Base-by-base conservation (phyloP, 2,113 vertebrate genomes). In the Perca fluviatilis region DNA sequence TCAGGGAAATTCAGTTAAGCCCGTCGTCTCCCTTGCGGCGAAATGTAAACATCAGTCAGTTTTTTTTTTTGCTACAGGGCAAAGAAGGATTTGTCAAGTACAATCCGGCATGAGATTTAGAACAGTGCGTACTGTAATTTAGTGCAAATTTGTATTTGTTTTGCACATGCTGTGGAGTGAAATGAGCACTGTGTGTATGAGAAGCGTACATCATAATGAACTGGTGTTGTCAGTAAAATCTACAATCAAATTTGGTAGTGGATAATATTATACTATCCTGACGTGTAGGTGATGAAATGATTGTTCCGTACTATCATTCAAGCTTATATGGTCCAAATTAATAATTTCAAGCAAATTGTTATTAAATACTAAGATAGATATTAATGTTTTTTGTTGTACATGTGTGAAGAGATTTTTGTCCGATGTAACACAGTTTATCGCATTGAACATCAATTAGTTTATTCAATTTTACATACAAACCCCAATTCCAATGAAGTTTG, bases 11-110 rank as follows among this genome's bases (percentile, higher is more conserved):
- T 70, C 51, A 54, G 40, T 61, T 88, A 66, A 88, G 60, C 77
- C 46, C 33, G 67, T 81, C 6, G 13, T 63, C 62, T 82, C 54
- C 65, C 33, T 30, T 10, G 18, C 36, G 50, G 67, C 46, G 9
- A 62, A 91, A 61, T 74, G 87, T 82, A 91, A 93, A 94, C 85
- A 86, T 40, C 12, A 40, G 80, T 57, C 40, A 16, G 67, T 56
- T 54, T 74, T 50, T 50, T 2, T 19, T 36, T 61, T 60, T 33
- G 33, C 46, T 47, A 7, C 15, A 36, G 40, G 43, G 16, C 14
- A 25, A 61, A 68, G 46, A 25, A 0, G 2, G 49, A 69, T 84
- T 74, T 77, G 19, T 58, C 3, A 7, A 53, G 16, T 7, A 2
- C 30, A 49, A 19, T 60, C 47, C 58, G 33, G 13, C 0, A 18